A percentile compares a stretch with the other conserved stretches of the same genome.
Conservation (phyloP, 1,140 invertebrate species). For the Homarus americanus region DNA sequence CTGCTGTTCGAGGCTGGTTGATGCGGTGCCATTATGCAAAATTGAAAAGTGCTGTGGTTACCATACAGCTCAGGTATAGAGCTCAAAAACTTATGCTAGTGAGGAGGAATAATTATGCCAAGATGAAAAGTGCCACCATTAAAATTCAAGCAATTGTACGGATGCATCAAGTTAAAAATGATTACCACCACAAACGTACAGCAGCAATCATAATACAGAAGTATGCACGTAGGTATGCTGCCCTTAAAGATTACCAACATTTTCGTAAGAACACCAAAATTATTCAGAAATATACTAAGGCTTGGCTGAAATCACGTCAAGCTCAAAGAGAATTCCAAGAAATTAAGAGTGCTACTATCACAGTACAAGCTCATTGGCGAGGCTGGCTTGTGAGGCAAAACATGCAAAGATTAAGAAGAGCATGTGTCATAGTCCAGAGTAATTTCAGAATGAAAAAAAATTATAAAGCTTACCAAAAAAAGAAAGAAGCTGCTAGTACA, state of each 20-base stretch:
- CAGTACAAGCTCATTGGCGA: conserved; percentile 32
- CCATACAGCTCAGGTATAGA: conserved; percentile 19
- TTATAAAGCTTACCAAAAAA: conserved; percentile 32
- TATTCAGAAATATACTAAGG: conserved; percentile 48
- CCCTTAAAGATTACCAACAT: conserved; percentile 18
- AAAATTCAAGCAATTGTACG: conserved; percentile 25
- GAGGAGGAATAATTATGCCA: conserved; percentile 14
- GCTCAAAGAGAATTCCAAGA: conserved; percentile 2
- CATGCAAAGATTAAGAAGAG: conserved; percentile 12
- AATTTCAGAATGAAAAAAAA: conserved; percentile 42
- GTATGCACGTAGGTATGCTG: conserved; percentile 27
- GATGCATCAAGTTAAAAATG: neutral
- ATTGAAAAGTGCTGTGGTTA: conserved; percentile 18
- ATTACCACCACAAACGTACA: neutral
- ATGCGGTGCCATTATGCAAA: neutral
- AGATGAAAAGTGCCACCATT: conserved; percentile 26
- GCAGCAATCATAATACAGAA: conserved; percentile 46
- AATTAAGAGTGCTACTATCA: neutral
- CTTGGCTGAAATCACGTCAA: conserved; percentile 9
- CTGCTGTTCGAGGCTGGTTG: conserved; percentile 49
- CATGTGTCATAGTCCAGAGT: conserved; percentile 28
- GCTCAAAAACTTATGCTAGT: conserved; percentile 9
- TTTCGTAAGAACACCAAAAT: conserved; percentile 9
- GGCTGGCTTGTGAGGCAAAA: neutral
- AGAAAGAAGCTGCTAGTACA: conserved; percentile 29